A percentile compares a stretch with the other conserved stretches of the same genome.
Conservation (phyloP, 2,113 vertebrate species). For the Candoia aspera region DNA sequence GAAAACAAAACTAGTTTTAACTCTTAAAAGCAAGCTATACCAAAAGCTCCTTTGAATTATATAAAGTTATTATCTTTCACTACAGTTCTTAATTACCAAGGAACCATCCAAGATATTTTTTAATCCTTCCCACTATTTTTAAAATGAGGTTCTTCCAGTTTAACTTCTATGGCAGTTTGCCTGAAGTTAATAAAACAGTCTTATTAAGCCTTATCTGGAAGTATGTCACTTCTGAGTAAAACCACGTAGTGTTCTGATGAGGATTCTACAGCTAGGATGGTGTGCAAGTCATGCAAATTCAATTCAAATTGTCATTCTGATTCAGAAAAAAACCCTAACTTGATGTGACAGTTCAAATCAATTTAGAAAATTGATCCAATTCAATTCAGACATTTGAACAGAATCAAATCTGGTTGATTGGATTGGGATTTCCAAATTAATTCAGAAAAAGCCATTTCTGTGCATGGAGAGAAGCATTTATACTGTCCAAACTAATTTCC, state of each 20-base stretch:
- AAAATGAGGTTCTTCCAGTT: background rate
- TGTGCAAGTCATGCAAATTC: background rate
- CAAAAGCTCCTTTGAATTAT: background rate
- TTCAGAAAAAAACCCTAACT: background rate
- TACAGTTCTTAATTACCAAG: background rate
- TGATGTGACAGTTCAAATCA: background rate
- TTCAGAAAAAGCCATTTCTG: background rate
- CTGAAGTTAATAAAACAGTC: background rate
- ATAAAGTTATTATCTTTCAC: background rate
- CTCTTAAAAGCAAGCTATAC: background rate
- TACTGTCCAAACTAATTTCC: background rate
- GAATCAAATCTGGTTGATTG: background rate
- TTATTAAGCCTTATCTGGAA: background rate
- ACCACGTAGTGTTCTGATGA: background rate
- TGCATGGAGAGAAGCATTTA: background rate
- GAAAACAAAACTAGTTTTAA: slow-evolving; percentile 5
- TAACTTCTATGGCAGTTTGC: background rate
- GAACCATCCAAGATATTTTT: background rate
- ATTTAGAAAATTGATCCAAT: background rate
- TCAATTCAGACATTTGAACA: background rate
- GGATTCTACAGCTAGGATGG: background rate
- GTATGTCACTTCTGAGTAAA: background rate
- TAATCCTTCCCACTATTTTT: background rate
- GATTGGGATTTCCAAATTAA: background rate
- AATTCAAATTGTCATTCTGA: background rate